Evolutionary conservation across 2,113 vertebrate genomes (phyloP).

Genomic region (Fukomys damarensis): DNA sequence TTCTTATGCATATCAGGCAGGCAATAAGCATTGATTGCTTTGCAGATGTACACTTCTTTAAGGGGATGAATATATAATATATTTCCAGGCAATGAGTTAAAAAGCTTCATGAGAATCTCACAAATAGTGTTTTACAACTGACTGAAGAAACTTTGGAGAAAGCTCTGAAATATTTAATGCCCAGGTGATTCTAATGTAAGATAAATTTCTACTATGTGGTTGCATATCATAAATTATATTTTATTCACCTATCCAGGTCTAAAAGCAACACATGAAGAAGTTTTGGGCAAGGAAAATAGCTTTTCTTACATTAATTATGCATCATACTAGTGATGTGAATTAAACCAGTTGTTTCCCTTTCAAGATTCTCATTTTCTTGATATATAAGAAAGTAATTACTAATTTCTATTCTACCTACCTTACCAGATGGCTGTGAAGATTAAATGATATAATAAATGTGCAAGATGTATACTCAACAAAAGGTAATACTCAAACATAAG

Average conservation of each 20-base stretch:
- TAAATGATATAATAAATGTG: neutral
- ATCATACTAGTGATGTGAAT: neutral
- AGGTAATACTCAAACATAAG: neutral
- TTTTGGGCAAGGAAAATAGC: neutral
- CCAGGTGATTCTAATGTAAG: neutral
- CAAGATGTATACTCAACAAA: slow-evolving; percentile 7
- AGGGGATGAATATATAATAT: slow-evolving; percentile 14
- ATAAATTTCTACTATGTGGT: neutral
- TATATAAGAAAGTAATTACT: slow-evolving; percentile 16
- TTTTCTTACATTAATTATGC: neutral
- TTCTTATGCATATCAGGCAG: slow-evolving; percentile 41
- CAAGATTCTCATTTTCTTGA: neutral
- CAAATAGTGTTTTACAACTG: neutral
- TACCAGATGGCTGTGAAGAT: slow-evolving; percentile 1
- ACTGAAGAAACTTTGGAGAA: slow-evolving; percentile 40
- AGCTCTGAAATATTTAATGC: neutral
- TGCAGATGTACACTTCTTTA: slow-evolving; percentile 58
- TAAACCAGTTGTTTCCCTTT: neutral
- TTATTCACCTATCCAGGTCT: neutral
- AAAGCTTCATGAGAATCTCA: neutral
- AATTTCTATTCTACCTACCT: neutral
- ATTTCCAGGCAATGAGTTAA: slow-evolving; percentile 27
- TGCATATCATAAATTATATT: neutral
- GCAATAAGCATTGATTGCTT: slow-evolving; percentile 37
- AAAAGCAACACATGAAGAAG: neutral